Percentiles rank a stretch among this genome's conserved stretches.
phyloP scores from a whole-genome alignment of 2,113 vertebrate species.

The Thalassarche chlororhynchos region DNA sequence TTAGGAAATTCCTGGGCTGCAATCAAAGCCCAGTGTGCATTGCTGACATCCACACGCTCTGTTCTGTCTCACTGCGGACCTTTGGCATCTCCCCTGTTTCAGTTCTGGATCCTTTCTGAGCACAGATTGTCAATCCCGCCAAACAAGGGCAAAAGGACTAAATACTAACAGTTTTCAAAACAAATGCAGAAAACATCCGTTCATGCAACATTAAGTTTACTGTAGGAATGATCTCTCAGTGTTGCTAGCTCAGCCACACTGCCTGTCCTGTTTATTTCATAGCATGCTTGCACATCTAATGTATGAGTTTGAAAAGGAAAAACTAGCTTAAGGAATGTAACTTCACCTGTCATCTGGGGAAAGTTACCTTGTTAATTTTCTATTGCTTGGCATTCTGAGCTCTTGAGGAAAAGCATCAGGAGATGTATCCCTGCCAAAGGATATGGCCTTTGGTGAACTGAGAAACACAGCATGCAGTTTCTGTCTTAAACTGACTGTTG shows the following conservation, averaged over 20 bases:
- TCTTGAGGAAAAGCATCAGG: background rate
- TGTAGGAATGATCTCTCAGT: background rate
- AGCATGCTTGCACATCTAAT: background rate
- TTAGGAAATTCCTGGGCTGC: background rate
- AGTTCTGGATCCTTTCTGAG: background rate
- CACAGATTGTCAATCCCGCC: background rate
- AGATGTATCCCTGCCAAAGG: background rate
- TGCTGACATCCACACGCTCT: background rate
- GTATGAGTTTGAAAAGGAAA: background rate
- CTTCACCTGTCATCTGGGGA: slow-evolving; percentile 1
- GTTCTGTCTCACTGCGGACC: background rate
- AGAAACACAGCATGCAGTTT: background rate
- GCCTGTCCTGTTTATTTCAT: background rate
- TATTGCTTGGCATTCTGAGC: background rate
- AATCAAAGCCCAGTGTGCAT: background rate
- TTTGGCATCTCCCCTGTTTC: background rate
- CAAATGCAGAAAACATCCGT: background rate
- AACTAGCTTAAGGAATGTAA: background rate
- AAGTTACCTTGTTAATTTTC: slow-evolving; percentile 1
- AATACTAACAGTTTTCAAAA: background rate
- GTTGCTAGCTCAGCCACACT: background rate
- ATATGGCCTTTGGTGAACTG: background rate
- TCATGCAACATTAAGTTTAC: background rate
- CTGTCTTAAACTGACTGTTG: background rate
- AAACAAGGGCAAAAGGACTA: background rate